Evolutionary conservation across 2,888 invertebrate genomes (phyloP).

Genomic region (Pyrrhosoma nymphula): DNA sequence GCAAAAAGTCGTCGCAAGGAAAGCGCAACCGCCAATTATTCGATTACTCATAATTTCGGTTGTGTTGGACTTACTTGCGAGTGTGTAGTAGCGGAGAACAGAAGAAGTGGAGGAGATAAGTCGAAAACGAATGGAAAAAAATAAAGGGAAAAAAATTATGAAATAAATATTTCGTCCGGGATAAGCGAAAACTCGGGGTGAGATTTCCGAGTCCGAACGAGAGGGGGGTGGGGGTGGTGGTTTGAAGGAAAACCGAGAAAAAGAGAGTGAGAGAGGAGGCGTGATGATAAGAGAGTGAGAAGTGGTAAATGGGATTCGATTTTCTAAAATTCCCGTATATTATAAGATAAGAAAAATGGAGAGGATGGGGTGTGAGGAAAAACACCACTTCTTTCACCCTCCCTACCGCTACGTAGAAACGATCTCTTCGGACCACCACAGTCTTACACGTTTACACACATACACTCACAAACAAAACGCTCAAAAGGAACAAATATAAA

Average conservation of each 20-base stretch:
- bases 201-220: background rate
- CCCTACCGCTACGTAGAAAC: background rate
- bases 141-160: no score
- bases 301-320: constrained; percentile 62
- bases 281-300: constrained; percentile 53
- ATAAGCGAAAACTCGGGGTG: background rate
- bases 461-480: background rate
- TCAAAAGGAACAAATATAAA: constrained; percentile 47
- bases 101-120: background rate
- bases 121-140: background rate
- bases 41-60: constrained; percentile 43
- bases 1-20: background rate
- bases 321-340: constrained; percentile 66
- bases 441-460: background rate
- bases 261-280: background rate
- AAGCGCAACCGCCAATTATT: constrained; percentile 38
- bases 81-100: background rate
- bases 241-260: no score
- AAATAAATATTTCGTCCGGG: background rate
- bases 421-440: background rate
- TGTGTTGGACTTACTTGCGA: background rate
- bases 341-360: constrained; percentile 43
- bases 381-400: background rate
- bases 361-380: background rate
- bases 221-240: background rate